phyloP scores from a whole-genome alignment of 1,140 invertebrate genomes.

The Brachionus plicatilis region DNA sequence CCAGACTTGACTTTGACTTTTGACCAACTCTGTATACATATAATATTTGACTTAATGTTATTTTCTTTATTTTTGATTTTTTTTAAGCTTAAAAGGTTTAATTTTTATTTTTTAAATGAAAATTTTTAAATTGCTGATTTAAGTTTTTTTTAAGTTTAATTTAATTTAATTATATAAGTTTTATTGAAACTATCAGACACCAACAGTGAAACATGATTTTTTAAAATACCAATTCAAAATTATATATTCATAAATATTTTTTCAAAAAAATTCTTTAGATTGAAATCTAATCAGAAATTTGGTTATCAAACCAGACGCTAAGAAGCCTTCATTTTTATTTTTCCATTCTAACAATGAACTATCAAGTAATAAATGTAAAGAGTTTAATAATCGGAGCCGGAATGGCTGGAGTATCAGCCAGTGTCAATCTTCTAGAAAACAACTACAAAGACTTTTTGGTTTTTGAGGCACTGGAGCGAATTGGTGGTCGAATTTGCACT shows the following conservation, averaged over 20 bases:
- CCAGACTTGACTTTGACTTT: no score
- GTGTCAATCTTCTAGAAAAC: constrained; percentile 1
- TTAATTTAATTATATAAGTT: no score
- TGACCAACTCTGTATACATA: no score
- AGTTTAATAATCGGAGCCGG: constrained; percentile 32
- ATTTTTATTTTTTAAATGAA: no score
- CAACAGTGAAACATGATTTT: neutral
- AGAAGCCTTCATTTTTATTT: neutral
- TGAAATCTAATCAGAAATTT: constrained; percentile 21
- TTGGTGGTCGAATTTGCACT: constrained; percentile 22
- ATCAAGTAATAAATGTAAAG: constrained; percentile 10
- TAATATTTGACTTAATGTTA: no score
- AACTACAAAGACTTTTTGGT: constrained; percentile 33
- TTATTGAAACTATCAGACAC: neutral
- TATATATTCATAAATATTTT: neutral
- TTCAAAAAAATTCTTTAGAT: neutral
- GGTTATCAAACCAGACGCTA: neutral
- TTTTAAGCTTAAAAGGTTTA: no score
- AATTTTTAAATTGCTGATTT: no score
- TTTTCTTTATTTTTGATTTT: no score
- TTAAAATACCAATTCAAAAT: neutral
- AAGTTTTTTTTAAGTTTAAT: no score
- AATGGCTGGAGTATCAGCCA: constrained; percentile 14
- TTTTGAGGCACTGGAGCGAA: constrained; percentile 19
- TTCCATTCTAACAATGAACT: neutral